Base-by-base conservation (phyloP, 2,797 vertebrate genomes). In the Cichlasoma orientale region DNA sequence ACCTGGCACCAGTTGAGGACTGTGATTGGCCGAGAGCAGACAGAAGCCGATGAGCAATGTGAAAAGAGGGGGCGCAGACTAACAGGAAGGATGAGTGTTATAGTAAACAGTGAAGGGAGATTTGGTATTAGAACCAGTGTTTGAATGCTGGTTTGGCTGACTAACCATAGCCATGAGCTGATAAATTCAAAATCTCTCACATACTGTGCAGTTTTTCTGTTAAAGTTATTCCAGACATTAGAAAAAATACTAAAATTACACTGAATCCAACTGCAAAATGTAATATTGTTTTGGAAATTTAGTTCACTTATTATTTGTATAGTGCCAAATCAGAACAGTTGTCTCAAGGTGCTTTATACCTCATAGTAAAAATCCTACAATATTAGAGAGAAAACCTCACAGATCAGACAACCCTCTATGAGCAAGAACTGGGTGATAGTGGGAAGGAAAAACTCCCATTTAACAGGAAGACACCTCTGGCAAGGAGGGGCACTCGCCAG, bases 21-120 rank as follows among this genome's bases (percentile, higher is more conserved):
- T 33, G 56, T 14, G 29, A 88, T 85, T 90, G 87, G 87, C 69
- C 1, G 19, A 80, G 29, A 75, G 41, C 23, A 78, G 82, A 57
- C 77, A 80, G 78, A 87, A 78, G 58, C 59, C 1, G 52, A 85
- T 75, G 77, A 85, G 75, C 71, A 57, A 78, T 82, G 74, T 83
- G 82, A 77, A 79, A 80, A 63, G 53, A 72, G 72, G 71, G 33
- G 57, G 58, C 3, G 25, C 33, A 61, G 70, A 82, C 44, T 59
- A 61, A 72, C 57, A 71, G 70, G 16, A 12, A 61, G 58, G 53
- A 56, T 19, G 73, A 76, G 19, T 66, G 61, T 70, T 38, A 75
- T 68, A 44, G 47, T 78, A 83, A 88, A 85, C 23, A 76, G 44
- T 13, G 38, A 31, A 29, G 18, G 74, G 23, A 71, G 3, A 75